Base-by-base conservation (phyloP, 2,888 invertebrate species). In the Galeopsomyia nigrocyanea region DNA sequence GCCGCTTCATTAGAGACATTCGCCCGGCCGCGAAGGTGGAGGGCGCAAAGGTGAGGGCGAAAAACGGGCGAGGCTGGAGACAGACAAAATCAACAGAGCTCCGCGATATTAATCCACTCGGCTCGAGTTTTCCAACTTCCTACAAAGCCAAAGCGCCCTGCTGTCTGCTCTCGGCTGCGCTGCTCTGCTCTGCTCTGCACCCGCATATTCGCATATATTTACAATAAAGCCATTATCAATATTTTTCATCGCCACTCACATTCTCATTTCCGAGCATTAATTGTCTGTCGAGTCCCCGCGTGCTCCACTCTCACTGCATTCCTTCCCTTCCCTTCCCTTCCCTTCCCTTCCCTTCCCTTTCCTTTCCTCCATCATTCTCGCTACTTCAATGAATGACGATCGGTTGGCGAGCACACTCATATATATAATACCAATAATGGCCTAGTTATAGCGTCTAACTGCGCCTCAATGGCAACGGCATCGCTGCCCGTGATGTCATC, bases 71-170 rank as follows among this genome's bases (percentile, higher is more conserved):
- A 53, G 75, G 76, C 77, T 79, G 79, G 84, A 84, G 85, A 82
- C 86, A 85, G 86, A 83, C 85, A 86, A 86, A 86, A 86, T 86
- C 85, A 86, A 86, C 86, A 86, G 84, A 86, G 85, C 85, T 84
- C 84, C 80, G 83, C 84, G 86, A 86, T 86, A 86, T 86, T 86
- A 86, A 86, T 86, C 84, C 86, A 86, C 86, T 86, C 86, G 85
- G 82, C 83, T n/a, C n/a, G 86, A 86, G 86, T 86, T 86, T 86
- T 86, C 86, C 85, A 86, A 86, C 86, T 86, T 84, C 82, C 83
- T 83, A 86, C 86, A 86, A 86, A 86, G 86, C 85, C 82, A 82
- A 76, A 78, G 77, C 76, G 7, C 31, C 69, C 75, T 72, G 77
- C 79, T 81, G 39, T n/a, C n/a, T n/a, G n/a, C 57, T 16, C 19